Base-by-base conservation (phyloP, 2,797 vertebrate genomes). In the Syngnathus rostellatus region DNA sequence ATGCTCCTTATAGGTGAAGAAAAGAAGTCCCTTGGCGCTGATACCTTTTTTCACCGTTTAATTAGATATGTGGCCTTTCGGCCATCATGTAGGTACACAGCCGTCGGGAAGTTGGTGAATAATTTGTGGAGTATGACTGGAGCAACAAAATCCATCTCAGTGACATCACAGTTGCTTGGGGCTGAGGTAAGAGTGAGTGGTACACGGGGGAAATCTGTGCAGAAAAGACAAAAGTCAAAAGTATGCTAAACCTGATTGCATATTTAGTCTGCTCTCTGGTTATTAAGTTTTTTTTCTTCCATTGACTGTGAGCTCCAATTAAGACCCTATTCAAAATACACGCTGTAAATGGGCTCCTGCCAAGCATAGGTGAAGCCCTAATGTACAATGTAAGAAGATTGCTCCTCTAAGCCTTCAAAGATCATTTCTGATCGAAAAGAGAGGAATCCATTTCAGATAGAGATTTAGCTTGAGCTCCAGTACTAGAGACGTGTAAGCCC, bases 381-480 rank as follows among this genome's bases (percentile, higher is more conserved):
- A 84, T 83, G 83, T 77, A 74, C 78, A 79, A 78, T 72, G 71
- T 81, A 81, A 85, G 80, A 72, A 84, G 85, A 87, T 87, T 89
- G 85, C 73, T 79, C 81, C 81, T 65, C 40, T 86, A 82, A 88
- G 85, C 83, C 71, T 75, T 72, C 58, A 76, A 72, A 83, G 82
- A 86, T 80, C 77, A 73, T 73, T 81, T 83, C 72, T 83, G 82
- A 85, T 77, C 65, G 72, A 80, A 81, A 73, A 50, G 69, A 75
- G 78, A 87, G 78, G 72, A 81, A 80, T 75, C 65, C 73, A 70
- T 86, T 86, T 86, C 76, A 72, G 70, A 72, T 41, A 21, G 74
- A 86, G 82, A 82, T 87, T 80, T 78, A 63, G 16, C 43, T 16
- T 81, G 80, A 85, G 83, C 84, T 75, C 65, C 73, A 63, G 45